These are phyloP conservation scores for Beroe ovata DNA, from an alignment of 37 sponge, comb jelly and placozoan species.

Conservation along the genomic window DNA sequence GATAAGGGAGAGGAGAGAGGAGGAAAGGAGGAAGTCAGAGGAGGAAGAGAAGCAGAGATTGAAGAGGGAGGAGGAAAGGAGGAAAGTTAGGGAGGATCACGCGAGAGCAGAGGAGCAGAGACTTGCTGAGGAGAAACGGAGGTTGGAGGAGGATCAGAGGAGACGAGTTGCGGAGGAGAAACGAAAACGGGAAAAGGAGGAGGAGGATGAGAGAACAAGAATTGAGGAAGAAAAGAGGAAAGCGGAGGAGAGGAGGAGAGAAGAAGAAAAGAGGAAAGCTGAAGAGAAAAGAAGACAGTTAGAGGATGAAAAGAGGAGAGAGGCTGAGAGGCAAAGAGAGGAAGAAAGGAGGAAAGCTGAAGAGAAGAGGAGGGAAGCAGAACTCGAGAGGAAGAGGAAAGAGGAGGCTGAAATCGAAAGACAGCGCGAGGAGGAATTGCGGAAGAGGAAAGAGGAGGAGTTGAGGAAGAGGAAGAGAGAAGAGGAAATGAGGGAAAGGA, in stretches of 20 bases:
- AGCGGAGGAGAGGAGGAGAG: slow-evolving; percentile 30
- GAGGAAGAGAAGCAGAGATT: slow-evolving; percentile 10
- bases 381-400: not conserved
- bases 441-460: not conserved
- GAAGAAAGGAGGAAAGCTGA: not conserved
- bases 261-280: not conserved
- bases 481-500: not conserved
- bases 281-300: not conserved
- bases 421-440: not conserved
- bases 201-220: slow-evolving; percentile 19
- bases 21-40: not conserved
- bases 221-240: not conserved
- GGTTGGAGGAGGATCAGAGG: slow-evolving; percentile 36
- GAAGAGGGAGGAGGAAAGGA: slow-evolving; percentile 25
- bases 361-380: slow-evolving; percentile 2
- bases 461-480: not conserved
- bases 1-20: slow-evolving; percentile 27
- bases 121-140: not conserved
- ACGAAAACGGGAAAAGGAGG: slow-evolving; percentile 20
- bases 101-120: not conserved
- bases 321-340: not conserved
- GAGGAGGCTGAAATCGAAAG: slow-evolving; percentile 30
- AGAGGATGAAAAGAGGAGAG: slow-evolving; percentile 28
- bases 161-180: not conserved
- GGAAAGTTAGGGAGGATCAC: slow-evolving; percentile 15